Evolutionary conservation across 1,140 invertebrate species (phyloP).

Genomic region (Chironomus tepperi): DNA sequence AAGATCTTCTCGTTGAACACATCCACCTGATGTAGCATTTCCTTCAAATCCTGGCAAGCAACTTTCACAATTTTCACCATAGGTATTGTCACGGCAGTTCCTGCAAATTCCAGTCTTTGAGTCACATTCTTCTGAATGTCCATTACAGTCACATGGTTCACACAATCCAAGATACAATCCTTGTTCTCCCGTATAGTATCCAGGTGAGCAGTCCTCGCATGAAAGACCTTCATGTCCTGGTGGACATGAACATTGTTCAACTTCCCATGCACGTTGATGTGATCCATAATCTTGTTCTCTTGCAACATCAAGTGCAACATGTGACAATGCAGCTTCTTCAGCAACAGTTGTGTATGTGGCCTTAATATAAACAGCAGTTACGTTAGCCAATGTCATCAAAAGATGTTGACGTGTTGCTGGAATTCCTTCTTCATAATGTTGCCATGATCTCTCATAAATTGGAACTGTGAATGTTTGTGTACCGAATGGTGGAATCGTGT

Average conservation of each 20-base stretch:
- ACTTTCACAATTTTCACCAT: slow-evolving; percentile 70
- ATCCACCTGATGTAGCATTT: slow-evolving; percentile 43
- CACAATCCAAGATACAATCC: slow-evolving; percentile 78
- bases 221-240: slow-evolving; percentile 72
- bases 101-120: slow-evolving; percentile 71
- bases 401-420: slow-evolving; percentile 76
- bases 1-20: slow-evolving; percentile 27
- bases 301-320: slow-evolving; percentile 71
- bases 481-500: slow-evolving; percentile 49
- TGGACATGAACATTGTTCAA: slow-evolving; percentile 80
- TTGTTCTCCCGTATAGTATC: slow-evolving; percentile 60
- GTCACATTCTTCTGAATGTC: slow-evolving; percentile 78
- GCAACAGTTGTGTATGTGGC: slow-evolving; percentile 83
- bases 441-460: slow-evolving; percentile 72
- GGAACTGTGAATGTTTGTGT: slow-evolving; percentile 58
- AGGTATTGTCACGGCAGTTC: slow-evolving; percentile 79
- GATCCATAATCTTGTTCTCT: slow-evolving; percentile 62
- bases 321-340: slow-evolving; percentile 59
- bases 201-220: slow-evolving; percentile 84
- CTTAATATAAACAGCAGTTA: slow-evolving; percentile 82
- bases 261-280: slow-evolving; percentile 59
- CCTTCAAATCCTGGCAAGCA: slow-evolving; percentile 68
- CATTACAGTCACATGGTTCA: slow-evolving; percentile 74
- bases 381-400: slow-evolving; percentile 83
- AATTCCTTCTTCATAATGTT: slow-evolving; percentile 66